phyloP scores from a whole-genome alignment of 2,797 vertebrate genomes.

The Pantherophis alleghaniensis region DNA sequence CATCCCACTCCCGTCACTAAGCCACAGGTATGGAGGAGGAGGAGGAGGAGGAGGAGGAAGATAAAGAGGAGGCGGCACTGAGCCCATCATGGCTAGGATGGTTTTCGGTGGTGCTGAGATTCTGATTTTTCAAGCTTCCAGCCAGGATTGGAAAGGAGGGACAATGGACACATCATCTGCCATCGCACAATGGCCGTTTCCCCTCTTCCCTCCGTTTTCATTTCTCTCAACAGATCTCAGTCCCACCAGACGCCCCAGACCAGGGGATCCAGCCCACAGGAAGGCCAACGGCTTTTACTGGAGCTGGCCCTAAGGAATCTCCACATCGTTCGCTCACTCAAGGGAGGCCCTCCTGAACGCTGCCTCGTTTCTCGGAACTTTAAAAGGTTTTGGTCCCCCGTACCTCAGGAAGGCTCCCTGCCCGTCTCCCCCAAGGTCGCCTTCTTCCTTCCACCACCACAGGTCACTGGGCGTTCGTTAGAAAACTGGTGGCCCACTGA shows the following conservation, averaged over 20 bases:
- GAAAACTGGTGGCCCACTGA: neutral
- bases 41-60: neutral
- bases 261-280: neutral
- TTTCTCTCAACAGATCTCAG: neutral
- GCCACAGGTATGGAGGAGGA: no score
- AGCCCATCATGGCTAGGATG: neutral
- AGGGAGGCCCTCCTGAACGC: neutral
- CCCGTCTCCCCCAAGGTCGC: neutral
- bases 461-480: neutral
- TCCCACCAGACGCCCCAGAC: neutral
- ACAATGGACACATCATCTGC: neutral
- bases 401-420: neutral
- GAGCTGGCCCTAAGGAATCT: neutral
- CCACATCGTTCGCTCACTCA: fast-evolving
- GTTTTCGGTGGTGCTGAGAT: neutral
- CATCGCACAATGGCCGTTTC: neutral
- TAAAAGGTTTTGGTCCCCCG: neutral
- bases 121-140: neutral
- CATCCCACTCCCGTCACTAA: neutral
- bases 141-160: neutral
- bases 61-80: neutral
- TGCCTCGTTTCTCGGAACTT: neutral
- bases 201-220: neutral
- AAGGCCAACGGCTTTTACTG: neutral
- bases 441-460: neutral